Conservation (phyloP, 2,888 invertebrate genomes). For the Xanthorhoe spadicearia region DNA sequence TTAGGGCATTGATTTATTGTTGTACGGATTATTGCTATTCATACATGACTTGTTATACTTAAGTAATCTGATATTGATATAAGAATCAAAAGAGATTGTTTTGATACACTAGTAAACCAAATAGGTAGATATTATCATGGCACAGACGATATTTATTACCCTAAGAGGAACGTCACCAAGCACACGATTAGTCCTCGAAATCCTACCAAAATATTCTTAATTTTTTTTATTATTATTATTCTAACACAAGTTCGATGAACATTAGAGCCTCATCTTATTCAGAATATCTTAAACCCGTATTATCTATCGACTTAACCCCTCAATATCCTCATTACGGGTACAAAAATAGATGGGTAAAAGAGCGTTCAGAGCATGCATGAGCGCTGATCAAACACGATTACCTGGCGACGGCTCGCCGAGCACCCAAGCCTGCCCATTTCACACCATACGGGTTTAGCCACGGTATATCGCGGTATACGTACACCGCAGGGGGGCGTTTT, state of each 20-base stretch:
- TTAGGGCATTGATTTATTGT: slow-evolving; percentile 28
- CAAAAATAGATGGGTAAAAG: slow-evolving; percentile 59
- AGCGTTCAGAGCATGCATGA: slow-evolving; percentile 63
- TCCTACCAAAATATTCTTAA: no score
- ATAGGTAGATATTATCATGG: no score
- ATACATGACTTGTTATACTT: background rate
- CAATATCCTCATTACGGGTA: slow-evolving; percentile 15
- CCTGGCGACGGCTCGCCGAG: slow-evolving; percentile 58
- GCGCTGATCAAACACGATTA: slow-evolving; percentile 73
- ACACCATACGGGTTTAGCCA: slow-evolving; percentile 4
- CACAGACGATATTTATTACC: no score
- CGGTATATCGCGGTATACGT: background rate
- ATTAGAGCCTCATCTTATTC: background rate
- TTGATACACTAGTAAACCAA: background rate
- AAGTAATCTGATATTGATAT: background rate
- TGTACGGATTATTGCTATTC: slow-evolving; percentile 5
- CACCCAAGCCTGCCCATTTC: slow-evolving; percentile 36
- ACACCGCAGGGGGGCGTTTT: background rate
- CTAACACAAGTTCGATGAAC: no score
- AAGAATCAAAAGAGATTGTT: background rate
- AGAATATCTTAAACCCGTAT: background rate
- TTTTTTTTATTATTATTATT: no score
- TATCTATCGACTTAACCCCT: background rate
- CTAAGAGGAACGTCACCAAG: no score
- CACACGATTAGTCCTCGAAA: no score